Evolutionary conservation across 2,888 invertebrate genomes (phyloP), one percentile per base, ranked within the genome.

Genomic region (Leptinotarsa juncta): DNA sequence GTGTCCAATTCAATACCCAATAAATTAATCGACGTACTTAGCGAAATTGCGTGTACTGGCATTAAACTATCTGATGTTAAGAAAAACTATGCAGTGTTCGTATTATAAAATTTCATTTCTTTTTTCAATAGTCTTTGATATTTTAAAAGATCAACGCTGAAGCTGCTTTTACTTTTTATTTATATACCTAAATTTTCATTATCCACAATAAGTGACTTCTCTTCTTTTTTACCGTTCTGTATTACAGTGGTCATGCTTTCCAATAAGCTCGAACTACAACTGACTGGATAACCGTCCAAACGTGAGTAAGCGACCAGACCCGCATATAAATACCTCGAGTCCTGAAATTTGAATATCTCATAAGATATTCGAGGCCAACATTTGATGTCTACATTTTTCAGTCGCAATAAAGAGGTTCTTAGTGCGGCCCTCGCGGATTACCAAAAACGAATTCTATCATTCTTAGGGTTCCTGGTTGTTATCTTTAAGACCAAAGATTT

Each of bases 371-470:
- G 32, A 16, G 62, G 62, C 62, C 32, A n/a, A n/a, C 62, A 62
- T 62, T 62, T 62, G 62, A 62, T 26, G 62, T 62, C 62, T 62
- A 42, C 62, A 68, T 68, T 68, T 68, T 68, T 68, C 68, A 55
- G 68, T 14, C 20, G 68, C 68, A 68, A 68, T 68, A 68, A 68
- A 68, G 68, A 68, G 62, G 55, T 65, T 60, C 57, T 55, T 65
- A 71, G 73, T 71, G 50, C 66, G 76, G 67, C 76, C 77, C 72
- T 77, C 70, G 77, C 70, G 78, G 76, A 78, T 75, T 77, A 77
- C 75, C 66, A 50, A 57, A 42, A 69, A 77, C 78, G 79, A 77
- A 78, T 78, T 76, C 76, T 75, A 77, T 78, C 75, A 78, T 76
- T 77, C 78, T 76, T 77, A 71, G 77, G 72, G 72, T 74, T 72